phyloP scores from a whole-genome alignment of 2,888 invertebrate genomes.

The Eupeodes luniger region DNA sequence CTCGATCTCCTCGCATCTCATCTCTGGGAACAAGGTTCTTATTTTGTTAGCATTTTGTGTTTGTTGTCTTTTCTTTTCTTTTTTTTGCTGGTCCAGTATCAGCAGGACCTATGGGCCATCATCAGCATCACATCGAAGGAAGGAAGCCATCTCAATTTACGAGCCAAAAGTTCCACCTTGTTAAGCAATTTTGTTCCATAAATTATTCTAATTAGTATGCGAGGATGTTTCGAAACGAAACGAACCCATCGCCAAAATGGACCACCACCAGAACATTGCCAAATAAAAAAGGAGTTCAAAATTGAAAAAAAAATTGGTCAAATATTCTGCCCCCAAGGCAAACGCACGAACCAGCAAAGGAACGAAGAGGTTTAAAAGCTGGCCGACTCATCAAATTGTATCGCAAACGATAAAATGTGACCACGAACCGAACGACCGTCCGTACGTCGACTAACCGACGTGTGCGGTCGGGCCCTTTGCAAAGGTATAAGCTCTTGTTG shows the following conservation, averaged over 20 bases:
- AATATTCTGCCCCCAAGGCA: slow-evolving; percentile 19
- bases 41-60: slow-evolving; percentile 12
- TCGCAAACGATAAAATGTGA: slow-evolving; percentile 75
- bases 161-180: slow-evolving; percentile 76
- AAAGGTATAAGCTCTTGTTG: slow-evolving; percentile 64
- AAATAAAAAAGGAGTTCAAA: slow-evolving; percentile 14
- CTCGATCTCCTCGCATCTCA: slow-evolving; percentile 18
- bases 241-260: slow-evolving; percentile 56
- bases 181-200: slow-evolving; percentile 76
- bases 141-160: slow-evolving; percentile 75
- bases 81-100: slow-evolving; percentile 5
- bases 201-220: slow-evolving; percentile 76
- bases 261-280: slow-evolving; percentile 70
- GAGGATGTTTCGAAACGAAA: slow-evolving; percentile 56
- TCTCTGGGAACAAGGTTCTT: slow-evolving; percentile 47
- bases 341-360: slow-evolving; percentile 22
- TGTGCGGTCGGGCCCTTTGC: slow-evolving; percentile 76
- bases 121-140: neutral
- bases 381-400: slow-evolving; percentile 70
- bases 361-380: slow-evolving; percentile 21
- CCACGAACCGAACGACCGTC: slow-evolving; percentile 59
- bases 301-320: slow-evolving; percentile 28
- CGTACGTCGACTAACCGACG: slow-evolving; percentile 29
- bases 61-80: slow-evolving; percentile 2
- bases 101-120: slow-evolving; percentile 15